Evolutionary conservation across 2,888 invertebrate species (phyloP).

Genomic region (Clivina fossor): DNA sequence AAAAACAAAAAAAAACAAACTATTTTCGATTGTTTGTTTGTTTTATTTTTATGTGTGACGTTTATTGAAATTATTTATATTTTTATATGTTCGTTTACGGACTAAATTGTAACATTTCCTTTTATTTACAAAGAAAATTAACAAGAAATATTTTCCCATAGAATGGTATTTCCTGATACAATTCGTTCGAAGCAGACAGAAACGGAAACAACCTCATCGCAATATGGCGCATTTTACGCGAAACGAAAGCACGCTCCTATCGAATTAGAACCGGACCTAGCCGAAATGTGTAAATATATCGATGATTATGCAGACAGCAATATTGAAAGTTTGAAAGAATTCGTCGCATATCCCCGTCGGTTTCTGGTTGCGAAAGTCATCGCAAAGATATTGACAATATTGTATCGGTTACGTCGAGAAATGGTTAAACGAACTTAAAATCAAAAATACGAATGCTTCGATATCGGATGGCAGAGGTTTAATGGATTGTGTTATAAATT

Average conservation of each 20-base stretch:
- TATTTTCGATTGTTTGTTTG: no score
- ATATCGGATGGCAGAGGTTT: conserved; percentile 48
- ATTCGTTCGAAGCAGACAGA: conserved; percentile 52
- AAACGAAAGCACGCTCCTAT: conserved; percentile 46
- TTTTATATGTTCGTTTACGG: conserved; percentile 50
- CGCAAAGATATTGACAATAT: conserved; percentile 46
- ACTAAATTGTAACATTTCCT: conserved; percentile 49
- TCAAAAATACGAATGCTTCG: conserved; percentile 52
- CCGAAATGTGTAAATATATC: conserved; percentile 51
- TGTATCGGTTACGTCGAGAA: conserved; percentile 49
- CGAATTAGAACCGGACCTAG: conserved; percentile 48
- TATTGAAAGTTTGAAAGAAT: conserved; percentile 47
- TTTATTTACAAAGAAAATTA: conserved; percentile 45
- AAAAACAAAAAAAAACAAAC: no score
- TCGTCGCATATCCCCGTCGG: conserved; percentile 50
- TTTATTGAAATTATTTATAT: conserved; percentile 49
- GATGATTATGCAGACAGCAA: conserved; percentile 48
- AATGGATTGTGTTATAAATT: conserved; percentile 48
- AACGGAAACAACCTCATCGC: conserved; percentile 50
- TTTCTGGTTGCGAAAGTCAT: conserved; percentile 48
- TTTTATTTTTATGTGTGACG: no score
- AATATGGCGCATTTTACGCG: conserved; percentile 50
- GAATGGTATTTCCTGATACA: conserved; percentile 51
- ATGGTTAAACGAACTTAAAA: conserved; percentile 51
- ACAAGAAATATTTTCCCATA: conserved; percentile 12